A percentile compares a stretch with the other conserved stretches of the same genome.
Evolutionary conservation across 2,888 invertebrate genomes (phyloP).

Genomic region (Drosophila atripex): DNA sequence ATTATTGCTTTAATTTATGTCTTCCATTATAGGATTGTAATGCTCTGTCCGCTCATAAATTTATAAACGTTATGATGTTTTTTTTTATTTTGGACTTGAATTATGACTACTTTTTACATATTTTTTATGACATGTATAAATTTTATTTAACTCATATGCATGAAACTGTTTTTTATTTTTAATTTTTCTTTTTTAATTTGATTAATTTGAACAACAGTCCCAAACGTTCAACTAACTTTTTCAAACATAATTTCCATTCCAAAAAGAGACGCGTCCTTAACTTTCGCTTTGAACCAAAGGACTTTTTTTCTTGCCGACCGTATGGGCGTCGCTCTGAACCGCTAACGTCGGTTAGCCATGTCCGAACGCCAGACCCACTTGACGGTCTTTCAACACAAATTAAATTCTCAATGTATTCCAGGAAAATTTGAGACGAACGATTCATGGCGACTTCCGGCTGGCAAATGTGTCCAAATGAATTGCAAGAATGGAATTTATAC

Average conservation of each 20-base stretch:
- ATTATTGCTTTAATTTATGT: slow-evolving; percentile 32
- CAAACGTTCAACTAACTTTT: slow-evolving; percentile 14
- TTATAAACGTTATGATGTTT: slow-evolving; percentile 15
- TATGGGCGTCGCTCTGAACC: slow-evolving; percentile 5
- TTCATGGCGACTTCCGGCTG: slow-evolving; percentile 52
- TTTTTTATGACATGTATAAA: not conserved
- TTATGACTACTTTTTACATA: not conserved
- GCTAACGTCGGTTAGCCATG: slow-evolving; percentile 43
- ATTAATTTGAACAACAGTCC: slow-evolving; percentile 5
- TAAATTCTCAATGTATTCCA: slow-evolving; percentile 56
- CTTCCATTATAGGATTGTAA: slow-evolving; percentile 16
- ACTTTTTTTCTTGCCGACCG: not conserved
- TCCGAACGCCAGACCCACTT: slow-evolving; percentile 19
- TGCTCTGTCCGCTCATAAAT: slow-evolving; percentile 10
- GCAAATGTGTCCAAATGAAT: slow-evolving; percentile 34
- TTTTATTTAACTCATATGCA: slow-evolving; percentile 1
- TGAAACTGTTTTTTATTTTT: not conserved
- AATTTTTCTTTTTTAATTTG: not conserved
- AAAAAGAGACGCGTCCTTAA: slow-evolving; percentile 2
- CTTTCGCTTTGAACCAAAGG: not conserved
- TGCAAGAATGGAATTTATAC: slow-evolving; percentile 1
- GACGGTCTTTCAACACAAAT: slow-evolving; percentile 39
- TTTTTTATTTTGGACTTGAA: slow-evolving; percentile 14
- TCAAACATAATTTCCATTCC: slow-evolving; percentile 13
- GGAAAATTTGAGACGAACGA: slow-evolving; percentile 51